Evolutionary conservation across 2,113 vertebrate species (phyloP).

Genomic region (Psilopogon haemacephalus): DNA sequence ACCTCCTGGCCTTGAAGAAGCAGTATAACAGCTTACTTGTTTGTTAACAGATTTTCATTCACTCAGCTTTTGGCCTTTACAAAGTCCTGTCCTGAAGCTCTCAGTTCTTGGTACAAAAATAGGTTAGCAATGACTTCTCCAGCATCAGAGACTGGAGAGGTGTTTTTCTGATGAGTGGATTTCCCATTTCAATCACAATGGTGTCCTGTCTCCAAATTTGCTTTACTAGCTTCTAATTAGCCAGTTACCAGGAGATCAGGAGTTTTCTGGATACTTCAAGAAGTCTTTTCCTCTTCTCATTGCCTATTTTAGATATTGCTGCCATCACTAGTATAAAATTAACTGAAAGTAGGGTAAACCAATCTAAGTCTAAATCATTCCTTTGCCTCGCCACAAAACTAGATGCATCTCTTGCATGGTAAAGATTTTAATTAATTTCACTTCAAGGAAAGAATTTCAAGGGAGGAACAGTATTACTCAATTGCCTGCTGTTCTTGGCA

Average conservation of each 20-base stretch:
- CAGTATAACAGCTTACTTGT: neutral
- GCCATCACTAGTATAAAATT: neutral
- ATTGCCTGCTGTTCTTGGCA: conserved; percentile 46
- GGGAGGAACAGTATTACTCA: conserved; percentile 47
- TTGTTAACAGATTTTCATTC: neutral
- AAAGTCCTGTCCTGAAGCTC: neutral
- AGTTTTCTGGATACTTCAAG: neutral
- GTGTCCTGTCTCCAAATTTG: neutral
- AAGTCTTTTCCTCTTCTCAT: neutral
- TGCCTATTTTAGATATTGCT: neutral
- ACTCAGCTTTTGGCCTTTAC: neutral
- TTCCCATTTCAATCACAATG: neutral
- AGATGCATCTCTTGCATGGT: conserved; percentile 8
- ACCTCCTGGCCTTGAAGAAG: neutral
- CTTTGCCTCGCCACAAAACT: neutral
- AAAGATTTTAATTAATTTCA: conserved; percentile 48
- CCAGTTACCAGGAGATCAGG: neutral
- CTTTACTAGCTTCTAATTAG: neutral
- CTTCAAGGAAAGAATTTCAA: conserved; percentile 55
- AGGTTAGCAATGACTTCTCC: neutral
- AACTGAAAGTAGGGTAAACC: neutral
- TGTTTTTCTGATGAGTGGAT: neutral
- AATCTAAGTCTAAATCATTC: neutral
- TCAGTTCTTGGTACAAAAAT: neutral
- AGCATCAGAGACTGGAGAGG: neutral